Conservation (phyloP, 2,888 invertebrate species). For the Apamea epomidion region DNA sequence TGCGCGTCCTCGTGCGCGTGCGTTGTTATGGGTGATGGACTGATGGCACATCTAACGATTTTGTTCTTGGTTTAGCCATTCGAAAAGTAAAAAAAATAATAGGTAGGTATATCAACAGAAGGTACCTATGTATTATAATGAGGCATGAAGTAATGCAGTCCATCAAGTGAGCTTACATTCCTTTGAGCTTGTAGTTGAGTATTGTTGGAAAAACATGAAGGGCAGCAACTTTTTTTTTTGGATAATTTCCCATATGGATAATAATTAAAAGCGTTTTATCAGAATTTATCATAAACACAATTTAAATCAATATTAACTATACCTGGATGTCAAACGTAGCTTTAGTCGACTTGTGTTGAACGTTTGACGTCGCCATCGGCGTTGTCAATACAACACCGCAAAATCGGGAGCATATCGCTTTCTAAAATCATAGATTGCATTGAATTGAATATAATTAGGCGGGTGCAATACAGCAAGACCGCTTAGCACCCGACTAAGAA, state of each 20-base stretch:
- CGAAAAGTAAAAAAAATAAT: too few species aligned
- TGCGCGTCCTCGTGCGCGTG: too few species aligned
- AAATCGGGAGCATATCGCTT: not conserved
- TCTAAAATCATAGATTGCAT: slow-evolving; percentile 27
- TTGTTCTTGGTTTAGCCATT: too few species aligned
- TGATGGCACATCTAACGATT: too few species aligned
- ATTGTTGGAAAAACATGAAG: not conserved
- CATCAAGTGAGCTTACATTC: not conserved
- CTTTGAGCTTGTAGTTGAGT: not conserved
- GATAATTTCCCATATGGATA: not conserved
- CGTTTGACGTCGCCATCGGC: not conserved
- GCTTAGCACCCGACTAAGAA: not conserved
- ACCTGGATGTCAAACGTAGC: slow-evolving; percentile 31
- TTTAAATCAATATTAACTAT: not conserved
- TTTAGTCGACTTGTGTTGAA: not conserved
- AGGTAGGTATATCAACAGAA: too few species aligned
- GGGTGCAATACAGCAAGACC: not conserved
- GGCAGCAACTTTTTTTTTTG: not conserved
- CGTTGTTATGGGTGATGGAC: too few species aligned
- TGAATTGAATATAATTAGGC: not conserved
- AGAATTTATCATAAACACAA: not conserved
- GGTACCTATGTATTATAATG: not conserved
- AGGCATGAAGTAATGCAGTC: not conserved
- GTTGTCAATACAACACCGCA: not conserved
- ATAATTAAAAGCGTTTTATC: not conserved